Conservation (phyloP, 2,113 vertebrate species). For the Pleuronectes platessa region DNA sequence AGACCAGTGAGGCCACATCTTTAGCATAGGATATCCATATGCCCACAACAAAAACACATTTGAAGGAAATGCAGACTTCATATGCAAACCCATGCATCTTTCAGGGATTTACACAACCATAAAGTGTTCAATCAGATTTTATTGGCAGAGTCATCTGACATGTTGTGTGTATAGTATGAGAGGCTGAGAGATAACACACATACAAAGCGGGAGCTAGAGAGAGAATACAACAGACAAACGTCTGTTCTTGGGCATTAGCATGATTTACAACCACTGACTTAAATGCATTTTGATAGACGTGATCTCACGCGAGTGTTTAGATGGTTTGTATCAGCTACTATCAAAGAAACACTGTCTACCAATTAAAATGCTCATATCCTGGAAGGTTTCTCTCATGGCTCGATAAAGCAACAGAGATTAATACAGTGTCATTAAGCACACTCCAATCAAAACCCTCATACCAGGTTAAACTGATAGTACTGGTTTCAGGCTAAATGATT, state of each 20-base stretch:
- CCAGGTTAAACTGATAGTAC: conserved; percentile 9
- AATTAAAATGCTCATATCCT: conserved; percentile 11
- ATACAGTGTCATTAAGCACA: background rate
- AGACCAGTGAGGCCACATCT: conserved; percentile 30
- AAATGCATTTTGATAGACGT: conserved; percentile 51
- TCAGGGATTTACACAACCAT: conserved; percentile 45
- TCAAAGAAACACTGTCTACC: conserved; percentile 8
- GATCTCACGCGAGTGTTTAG: conserved; percentile 28
- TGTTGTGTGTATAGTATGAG: conserved; percentile 23
- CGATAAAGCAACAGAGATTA: background rate
- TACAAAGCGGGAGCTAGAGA: background rate
- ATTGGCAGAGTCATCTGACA: conserved; percentile 32
- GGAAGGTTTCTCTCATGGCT: background rate
- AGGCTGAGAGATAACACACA: background rate
- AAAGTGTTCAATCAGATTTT: conserved; percentile 53
- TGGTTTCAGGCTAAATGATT: conserved; percentile 18
- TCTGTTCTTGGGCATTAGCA: conserved; percentile 31
- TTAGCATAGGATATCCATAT: conserved; percentile 33
- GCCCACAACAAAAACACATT: conserved; percentile 19
- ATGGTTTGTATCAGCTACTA: conserved; percentile 19
- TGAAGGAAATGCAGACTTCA: conserved; percentile 17
- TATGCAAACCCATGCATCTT: conserved; percentile 18
- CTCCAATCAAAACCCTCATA: conserved; percentile 5
- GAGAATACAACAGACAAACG: conserved; percentile 10
- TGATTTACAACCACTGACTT: conserved; percentile 59